A percentile compares a stretch with the other conserved stretches of the same genome.
Evolutionary conservation across 2,888 invertebrate species (phyloP).

Genomic region (Lypha dubia): DNA sequence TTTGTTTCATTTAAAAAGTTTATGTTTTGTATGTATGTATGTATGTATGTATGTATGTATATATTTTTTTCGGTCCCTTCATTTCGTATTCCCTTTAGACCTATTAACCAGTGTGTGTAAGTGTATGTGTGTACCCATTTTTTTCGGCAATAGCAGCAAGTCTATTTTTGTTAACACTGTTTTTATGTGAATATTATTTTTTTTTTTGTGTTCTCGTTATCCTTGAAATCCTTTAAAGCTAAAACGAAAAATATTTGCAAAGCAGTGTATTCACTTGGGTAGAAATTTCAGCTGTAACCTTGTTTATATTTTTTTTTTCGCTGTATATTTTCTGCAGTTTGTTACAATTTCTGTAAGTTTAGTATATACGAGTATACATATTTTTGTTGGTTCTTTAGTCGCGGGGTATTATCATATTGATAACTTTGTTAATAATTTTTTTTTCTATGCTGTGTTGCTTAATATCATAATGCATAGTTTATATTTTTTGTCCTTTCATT

Average conservation of each 20-base stretch:
- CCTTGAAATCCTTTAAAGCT: constrained; percentile 59
- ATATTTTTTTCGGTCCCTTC: constrained; percentile 41
- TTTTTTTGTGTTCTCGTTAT: constrained; percentile 8
- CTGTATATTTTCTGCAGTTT: not conserved
- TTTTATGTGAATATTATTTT: not conserved
- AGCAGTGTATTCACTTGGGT: constrained; percentile 46
- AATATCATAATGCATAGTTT: constrained; percentile 22
- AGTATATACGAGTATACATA: constrained; percentile 37
- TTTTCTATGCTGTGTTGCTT: constrained; percentile 59
- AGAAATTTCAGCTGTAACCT: constrained; percentile 28
- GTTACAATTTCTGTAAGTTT: constrained; percentile 34
- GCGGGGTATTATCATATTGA: constrained; percentile 76
- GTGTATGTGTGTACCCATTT: constrained; percentile 27
- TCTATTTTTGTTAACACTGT: constrained; percentile 19
- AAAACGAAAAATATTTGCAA: constrained; percentile 57
- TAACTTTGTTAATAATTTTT: constrained; percentile 74
- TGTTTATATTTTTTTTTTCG: not conserved
- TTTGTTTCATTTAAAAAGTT: constrained; percentile 55
- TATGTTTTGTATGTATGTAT: constrained; percentile 15
- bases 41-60: too few species aligned
- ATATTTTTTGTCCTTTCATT: not conserved
- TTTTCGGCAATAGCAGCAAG: constrained; percentile 54
- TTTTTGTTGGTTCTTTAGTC: constrained; percentile 59
- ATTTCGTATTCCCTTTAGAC: constrained; percentile 61
- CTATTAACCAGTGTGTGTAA: constrained; percentile 43